Percentiles rank a stretch among this genome's conserved stretches.
phyloP scores from a whole-genome alignment of 2,113 vertebrate species.

The Verasper variegatus region DNA sequence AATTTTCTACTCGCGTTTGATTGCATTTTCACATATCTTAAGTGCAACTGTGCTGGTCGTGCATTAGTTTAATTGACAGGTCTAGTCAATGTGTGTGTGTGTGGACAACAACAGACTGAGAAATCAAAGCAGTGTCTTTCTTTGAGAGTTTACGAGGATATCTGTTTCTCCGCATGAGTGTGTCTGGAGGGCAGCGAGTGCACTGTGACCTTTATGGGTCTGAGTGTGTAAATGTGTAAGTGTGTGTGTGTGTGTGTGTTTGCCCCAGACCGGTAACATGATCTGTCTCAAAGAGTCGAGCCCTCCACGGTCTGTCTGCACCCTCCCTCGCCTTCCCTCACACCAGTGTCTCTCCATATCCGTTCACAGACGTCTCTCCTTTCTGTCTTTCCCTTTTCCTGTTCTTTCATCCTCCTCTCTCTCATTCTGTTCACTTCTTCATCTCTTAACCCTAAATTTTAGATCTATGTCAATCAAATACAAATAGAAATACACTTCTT shows the following conservation, averaged over 20 bases:
- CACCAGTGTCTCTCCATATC: conserved; percentile 14
- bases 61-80: background rate
- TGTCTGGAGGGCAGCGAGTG: conserved; percentile 70
- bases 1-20: background rate
- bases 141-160: conserved; percentile 34
- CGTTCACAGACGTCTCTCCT: conserved; percentile 48
- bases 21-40: background rate
- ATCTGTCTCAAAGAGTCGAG: conserved; percentile 59
- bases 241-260: conserved; percentile 40
- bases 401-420: conserved; percentile 22
- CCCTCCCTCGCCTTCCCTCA: conserved; percentile 35
- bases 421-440: background rate
- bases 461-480: conserved; percentile 11
- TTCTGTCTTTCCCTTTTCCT: conserved; percentile 41
- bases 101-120: conserved; percentile 3
- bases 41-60: background rate
- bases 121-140: conserved; percentile 38
- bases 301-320: conserved; percentile 68
- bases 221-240: conserved; percentile 38
- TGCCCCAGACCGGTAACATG: conserved; percentile 65
- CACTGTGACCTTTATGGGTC: conserved; percentile 65
- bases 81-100: background rate
- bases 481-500: conserved; percentile 7
- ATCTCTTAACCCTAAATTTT: conserved; percentile 9
- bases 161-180: conserved; percentile 40